A percentile compares a stretch with the other conserved stretches of the same genome.
Evolutionary conservation across 1,140 invertebrate species (phyloP).

Genomic region (Metaphire vulgaris): DNA sequence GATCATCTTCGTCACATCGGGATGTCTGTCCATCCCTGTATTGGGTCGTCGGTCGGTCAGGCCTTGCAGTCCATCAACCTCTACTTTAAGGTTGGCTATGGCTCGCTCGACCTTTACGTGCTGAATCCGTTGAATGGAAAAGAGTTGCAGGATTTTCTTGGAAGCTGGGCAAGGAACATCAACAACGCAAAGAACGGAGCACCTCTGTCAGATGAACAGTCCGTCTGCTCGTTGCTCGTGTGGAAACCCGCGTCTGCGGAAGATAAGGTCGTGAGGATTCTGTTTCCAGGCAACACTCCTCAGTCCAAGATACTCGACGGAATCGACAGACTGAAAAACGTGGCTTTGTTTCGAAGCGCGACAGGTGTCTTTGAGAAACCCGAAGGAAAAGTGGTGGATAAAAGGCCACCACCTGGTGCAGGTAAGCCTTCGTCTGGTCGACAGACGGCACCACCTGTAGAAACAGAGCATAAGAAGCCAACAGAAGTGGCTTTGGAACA

Average conservation of each 20-base stretch:
- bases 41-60: conserved; percentile 64
- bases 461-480: conserved; percentile 1
- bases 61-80: conserved; percentile 79
- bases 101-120: conserved; percentile 93
- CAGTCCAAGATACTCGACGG: conserved; percentile 93
- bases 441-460: not conserved
- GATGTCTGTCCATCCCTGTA: conserved; percentile 61
- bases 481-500: not conserved
- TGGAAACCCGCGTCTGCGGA: conserved; percentile 76
- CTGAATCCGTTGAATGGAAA: conserved; percentile 84
- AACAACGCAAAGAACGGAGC: conserved; percentile 30
- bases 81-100: conserved; percentile 92
- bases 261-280: conserved; percentile 84
- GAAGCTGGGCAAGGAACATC: conserved; percentile 68
- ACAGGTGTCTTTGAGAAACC: conserved; percentile 71
- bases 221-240: conserved; percentile 83
- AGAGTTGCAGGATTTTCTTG: conserved; percentile 84
- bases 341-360: conserved; percentile 79
- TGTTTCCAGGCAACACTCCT: conserved; percentile 88
- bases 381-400: no score
- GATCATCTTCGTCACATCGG: conserved; percentile 73
- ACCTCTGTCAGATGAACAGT: conserved; percentile 58
- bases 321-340: conserved; percentile 68
- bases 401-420: not conserved
- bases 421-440: not conserved